phyloP scores from a whole-genome alignment of 1,140 invertebrate genomes.

The Dendroctonus valens region DNA sequence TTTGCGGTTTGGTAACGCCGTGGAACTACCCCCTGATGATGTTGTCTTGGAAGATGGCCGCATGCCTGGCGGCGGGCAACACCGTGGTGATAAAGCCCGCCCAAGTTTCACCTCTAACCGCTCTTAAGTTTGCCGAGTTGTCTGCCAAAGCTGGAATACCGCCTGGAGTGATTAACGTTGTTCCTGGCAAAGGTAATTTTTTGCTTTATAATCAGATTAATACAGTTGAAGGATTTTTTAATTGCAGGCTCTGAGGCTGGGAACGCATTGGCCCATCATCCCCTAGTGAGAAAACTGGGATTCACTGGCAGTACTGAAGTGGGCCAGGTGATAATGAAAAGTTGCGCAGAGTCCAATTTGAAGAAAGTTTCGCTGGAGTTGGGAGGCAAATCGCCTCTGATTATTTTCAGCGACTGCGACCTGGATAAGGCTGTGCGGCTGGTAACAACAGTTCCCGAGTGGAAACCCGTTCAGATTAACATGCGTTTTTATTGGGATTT shows the following conservation, averaged over 20 bases:
- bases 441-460: slow-evolving; percentile 52
- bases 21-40: slow-evolving; percentile 99
- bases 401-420: slow-evolving; percentile 92
- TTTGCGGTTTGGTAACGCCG: slow-evolving; percentile 92
- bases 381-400: slow-evolving; percentile 92
- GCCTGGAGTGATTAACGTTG: slow-evolving; percentile 90
- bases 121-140: slow-evolving; percentile 91
- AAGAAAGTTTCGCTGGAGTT: slow-evolving; percentile 93
- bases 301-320: slow-evolving; percentile 93
- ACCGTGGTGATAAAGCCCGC: slow-evolving; percentile 93
- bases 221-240: slow-evolving; percentile 9
- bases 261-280: slow-evolving; percentile 82
- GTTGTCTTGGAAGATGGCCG: slow-evolving; percentile 98
- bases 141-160: slow-evolving; percentile 85
- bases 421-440: slow-evolving; percentile 88
- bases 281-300: slow-evolving; percentile 81
- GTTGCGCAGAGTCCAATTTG: slow-evolving; percentile 84
- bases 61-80: slow-evolving; percentile 92
- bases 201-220: not conserved
- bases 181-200: slow-evolving; percentile 74
- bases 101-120: slow-evolving; percentile 87
- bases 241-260: slow-evolving; percentile 66
- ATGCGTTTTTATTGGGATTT: slow-evolving; percentile 17
- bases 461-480: too few species aligned
- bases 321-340: slow-evolving; percentile 84